Percentiles rank a stretch among this genome's conserved stretches.
These are phyloP conservation scores for Petrocephalus zakoni DNA, from an alignment of 2,113 vertebrate species.

Conservation along the genomic window DNA sequence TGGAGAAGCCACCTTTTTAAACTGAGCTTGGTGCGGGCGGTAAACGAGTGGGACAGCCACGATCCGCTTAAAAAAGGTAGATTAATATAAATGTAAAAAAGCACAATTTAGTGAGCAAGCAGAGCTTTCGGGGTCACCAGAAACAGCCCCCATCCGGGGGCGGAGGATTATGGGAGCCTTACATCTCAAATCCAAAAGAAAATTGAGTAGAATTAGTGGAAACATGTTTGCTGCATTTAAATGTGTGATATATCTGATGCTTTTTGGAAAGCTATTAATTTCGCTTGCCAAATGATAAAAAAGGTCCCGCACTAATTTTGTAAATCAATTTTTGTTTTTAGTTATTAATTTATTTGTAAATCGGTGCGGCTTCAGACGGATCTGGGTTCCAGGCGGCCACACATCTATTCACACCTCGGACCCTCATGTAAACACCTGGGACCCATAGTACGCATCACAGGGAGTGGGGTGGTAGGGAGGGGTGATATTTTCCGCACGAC, in stretches of 20 bases:
- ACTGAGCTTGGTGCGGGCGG: neutral
- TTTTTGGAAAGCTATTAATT: neutral
- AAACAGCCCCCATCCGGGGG: neutral
- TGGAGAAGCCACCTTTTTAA: neutral
- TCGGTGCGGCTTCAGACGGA: neutral
- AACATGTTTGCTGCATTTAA: conserved; percentile 11
- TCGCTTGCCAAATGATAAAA: conserved; percentile 5
- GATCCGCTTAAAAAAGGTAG: neutral
- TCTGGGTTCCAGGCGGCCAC: conserved; percentile 2
- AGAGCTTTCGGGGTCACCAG: neutral
- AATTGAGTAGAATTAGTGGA: conserved; percentile 2
- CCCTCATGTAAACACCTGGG: neutral
- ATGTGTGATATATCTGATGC: neutral
- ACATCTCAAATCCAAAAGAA: neutral
- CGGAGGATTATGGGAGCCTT: neutral
- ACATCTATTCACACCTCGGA: neutral
- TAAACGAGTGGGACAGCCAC: neutral
- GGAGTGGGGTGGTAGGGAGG: neutral
- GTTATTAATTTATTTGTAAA: neutral
- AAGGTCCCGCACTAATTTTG: neutral
- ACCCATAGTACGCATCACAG: neutral
- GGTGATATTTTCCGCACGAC: neutral
- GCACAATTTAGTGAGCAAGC: neutral
- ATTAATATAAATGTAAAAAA: neutral
- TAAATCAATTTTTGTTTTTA: neutral